Base-by-base conservation (phyloP, 2,113 vertebrate genomes). In the Aphelocoma coerulescens region DNA sequence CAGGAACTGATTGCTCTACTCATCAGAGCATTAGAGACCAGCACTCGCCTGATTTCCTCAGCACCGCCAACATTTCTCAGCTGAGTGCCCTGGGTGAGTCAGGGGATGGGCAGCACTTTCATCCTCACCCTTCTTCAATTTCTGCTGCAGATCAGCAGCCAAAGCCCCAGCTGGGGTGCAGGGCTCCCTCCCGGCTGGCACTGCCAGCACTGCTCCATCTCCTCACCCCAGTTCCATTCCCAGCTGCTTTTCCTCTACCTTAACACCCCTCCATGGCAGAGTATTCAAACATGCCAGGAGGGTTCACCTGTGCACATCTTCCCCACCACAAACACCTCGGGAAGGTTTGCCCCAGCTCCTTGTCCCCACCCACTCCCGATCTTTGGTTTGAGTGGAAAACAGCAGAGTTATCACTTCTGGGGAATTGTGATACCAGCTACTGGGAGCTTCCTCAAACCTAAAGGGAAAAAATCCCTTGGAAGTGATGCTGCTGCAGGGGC, bases 401-500 rank as follows among this genome's bases (percentile, higher is more conserved):
- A 63, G 52, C 17, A 67, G 6, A 1, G 2, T 20, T 78, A 43
- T 41, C 58, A 20, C 51, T 39, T 21, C 35, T 24, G 43, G 35
- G 32, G 30, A 59, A 26, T 9, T 19, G 28, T 2, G 24, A 14
- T 3, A 15, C 20, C 5, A 0, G 4, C 30, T 48, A 8, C 4
- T 2, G 23, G 17, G 32, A 78, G 10, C 26, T 54, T 35, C 72
- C 32, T 76, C n/a, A 22, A 66, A 39, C 5, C 19, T 35, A 11
- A 63, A 37, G 37, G 16, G 24, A 28, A 52, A 52, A 79, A 79
- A 20, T 28, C 44, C 16, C 67, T 52, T 55, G n/a, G 17, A 75
- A 72, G 52, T 0, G 2, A 48, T 10, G 18, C 24, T 33, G 44
- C 59, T 78, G n/a, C 71, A 81, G 69, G 39, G 44, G n/a, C 54